A percentile compares a stretch with the other conserved stretches of the same genome.
Conservation (phyloP, 2,888 invertebrate genomes). For the Tanaodytes sp. region DNA sequence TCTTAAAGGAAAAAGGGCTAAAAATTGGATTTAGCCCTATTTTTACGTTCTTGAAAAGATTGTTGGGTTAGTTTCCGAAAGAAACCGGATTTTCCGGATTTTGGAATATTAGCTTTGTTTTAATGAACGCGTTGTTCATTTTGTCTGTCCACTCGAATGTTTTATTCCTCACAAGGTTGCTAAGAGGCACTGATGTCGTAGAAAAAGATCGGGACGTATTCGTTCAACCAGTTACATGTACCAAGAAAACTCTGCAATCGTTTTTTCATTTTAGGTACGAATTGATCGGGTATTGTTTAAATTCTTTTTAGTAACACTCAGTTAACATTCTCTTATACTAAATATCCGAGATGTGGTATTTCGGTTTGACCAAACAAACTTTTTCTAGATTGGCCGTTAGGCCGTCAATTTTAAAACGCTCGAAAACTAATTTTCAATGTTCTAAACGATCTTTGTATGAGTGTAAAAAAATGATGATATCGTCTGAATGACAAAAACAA, state of each 20-base stretch:
- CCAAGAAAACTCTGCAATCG: constrained; percentile 25
- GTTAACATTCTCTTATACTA: background rate
- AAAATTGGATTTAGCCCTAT: no score
- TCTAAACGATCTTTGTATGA: constrained; percentile 41
- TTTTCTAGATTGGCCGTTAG: constrained; percentile 33
- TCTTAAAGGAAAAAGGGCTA: no score
- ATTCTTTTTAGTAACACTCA: constrained; percentile 9
- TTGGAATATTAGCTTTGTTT: no score
- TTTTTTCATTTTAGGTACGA: constrained; percentile 10
- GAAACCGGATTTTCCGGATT: no score
- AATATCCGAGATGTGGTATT: constrained; percentile 57
- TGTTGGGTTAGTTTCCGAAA: no score
- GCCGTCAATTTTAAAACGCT: constrained; percentile 43
- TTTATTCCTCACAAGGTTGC: no score
- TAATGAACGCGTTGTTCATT: no score
- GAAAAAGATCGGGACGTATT: no score
- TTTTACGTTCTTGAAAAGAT: no score
- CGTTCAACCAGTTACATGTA: no score
- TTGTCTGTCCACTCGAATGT: no score
- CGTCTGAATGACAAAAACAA: constrained; percentile 58
- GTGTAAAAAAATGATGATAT: constrained; percentile 56
- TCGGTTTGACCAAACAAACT: constrained; percentile 49
- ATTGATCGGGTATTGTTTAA: constrained; percentile 6
- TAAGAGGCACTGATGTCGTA: no score
- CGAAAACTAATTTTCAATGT: constrained; percentile 49